Conservation (phyloP, 2,113 vertebrate species). For the Pampusana beccarii region DNA sequence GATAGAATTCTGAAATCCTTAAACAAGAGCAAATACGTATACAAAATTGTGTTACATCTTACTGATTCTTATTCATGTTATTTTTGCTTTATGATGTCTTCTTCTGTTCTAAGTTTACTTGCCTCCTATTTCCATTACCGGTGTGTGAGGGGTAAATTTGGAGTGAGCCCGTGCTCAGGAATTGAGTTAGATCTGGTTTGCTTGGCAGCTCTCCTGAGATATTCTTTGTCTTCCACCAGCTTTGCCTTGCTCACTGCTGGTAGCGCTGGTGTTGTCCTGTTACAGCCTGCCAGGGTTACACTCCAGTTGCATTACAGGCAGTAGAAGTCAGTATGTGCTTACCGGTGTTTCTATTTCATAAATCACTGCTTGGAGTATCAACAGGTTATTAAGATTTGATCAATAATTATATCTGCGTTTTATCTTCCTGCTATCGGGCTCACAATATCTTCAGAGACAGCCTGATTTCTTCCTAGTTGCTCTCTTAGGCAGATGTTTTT, state of each 20-base stretch:
- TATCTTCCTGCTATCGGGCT: background rate
- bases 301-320: background rate
- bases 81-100: background rate
- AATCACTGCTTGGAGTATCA: background rate
- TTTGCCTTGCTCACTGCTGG: background rate
- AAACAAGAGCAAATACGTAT: background rate
- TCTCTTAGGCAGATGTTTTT: background rate
- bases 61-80: background rate
- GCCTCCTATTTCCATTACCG: background rate
- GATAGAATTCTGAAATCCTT: background rate
- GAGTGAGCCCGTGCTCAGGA: background rate
- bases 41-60: background rate
- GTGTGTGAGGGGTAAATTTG: background rate
- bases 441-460: background rate
- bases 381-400: background rate
- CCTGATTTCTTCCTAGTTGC: background rate
- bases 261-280: background rate
- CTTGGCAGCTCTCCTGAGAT: background rate
- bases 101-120: background rate
- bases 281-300: background rate
- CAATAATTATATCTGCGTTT: background rate
- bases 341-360: background rate
- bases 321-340: background rate
- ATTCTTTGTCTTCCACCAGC: background rate
- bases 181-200: background rate